These are phyloP conservation scores for Coenonympha glycerion DNA, from an alignment of 2,888 invertebrate genomes.

Conservation along the genomic window DNA sequence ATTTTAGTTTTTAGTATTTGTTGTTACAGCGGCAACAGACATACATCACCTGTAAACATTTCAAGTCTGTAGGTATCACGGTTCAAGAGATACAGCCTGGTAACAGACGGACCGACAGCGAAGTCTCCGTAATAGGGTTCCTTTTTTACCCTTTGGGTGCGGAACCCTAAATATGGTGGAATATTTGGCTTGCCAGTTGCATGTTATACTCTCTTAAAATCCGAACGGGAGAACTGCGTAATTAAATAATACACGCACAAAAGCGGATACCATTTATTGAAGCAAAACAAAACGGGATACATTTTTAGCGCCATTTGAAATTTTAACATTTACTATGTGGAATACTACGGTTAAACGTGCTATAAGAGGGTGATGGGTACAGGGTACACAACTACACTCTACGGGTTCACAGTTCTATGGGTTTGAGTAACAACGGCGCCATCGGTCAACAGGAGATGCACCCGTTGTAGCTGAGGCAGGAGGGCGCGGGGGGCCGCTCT, in stretches of 20 bases:
- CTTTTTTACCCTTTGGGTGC: no score
- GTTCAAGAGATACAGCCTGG: no score
- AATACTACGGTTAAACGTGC: constrained; percentile 12
- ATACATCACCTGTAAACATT: no score
- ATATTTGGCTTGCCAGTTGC: no score
- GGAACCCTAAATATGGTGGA: no score
- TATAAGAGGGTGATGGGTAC: constrained; percentile 23
- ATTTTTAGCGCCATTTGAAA: constrained; percentile 25
- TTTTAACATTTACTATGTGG: not conserved
- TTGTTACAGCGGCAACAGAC: no score
- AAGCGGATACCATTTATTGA: constrained; percentile 40
- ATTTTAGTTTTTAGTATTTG: no score
- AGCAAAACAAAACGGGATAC: constrained; percentile 32
- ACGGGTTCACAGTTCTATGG: constrained; percentile 2
- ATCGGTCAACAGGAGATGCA: constrained; percentile 46
- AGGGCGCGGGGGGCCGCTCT: constrained; percentile 43
- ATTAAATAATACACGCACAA: constrained; percentile 28
- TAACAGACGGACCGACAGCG: no score
- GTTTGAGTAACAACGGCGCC: constrained; percentile 19
- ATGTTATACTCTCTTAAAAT: no score
- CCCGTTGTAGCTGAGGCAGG: constrained; percentile 49
- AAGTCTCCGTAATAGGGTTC: no score
- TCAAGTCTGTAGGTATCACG: no score
- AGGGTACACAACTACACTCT: constrained; percentile 14
- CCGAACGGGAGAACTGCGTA: no score